phyloP scores from a whole-genome alignment of 2,888 invertebrate species.

The Ochropacha duplaris region DNA sequence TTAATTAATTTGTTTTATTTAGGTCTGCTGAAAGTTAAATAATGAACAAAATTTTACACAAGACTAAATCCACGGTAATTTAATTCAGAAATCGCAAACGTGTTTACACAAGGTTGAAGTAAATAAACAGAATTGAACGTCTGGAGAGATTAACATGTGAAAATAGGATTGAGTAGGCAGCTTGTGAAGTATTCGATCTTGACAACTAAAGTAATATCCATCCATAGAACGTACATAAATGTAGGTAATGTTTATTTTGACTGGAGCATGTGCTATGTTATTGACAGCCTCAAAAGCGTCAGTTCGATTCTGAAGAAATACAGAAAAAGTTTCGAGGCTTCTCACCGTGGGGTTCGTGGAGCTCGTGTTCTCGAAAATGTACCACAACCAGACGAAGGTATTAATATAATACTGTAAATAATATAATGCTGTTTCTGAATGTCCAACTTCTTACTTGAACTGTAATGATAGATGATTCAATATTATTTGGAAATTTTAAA shows the following conservation, averaged over 20 bases:
- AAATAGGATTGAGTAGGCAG: background rate
- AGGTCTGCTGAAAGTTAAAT: background rate
- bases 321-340: constrained; percentile 81
- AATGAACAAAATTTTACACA: constrained; percentile 1
- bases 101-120: constrained; percentile 9
- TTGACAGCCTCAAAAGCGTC: constrained; percentile 42
- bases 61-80: constrained; percentile 12
- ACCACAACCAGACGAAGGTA: constrained; percentile 90
- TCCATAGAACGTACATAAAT: background rate
- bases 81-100: constrained; percentile 6
- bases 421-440: too few species aligned
- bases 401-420: constrained; percentile 7
- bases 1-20: background rate
- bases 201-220: background rate
- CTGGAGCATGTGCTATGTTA: constrained; percentile 5
- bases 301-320: constrained; percentile 52
- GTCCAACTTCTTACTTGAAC: too few species aligned
- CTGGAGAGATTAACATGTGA: constrained; percentile 5
- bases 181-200: constrained; percentile 1
- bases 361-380: constrained; percentile 90
- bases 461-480: too few species aligned
- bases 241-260: constrained; percentile 3
- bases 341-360: constrained; percentile 93
- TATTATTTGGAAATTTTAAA: too few species aligned
- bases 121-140: constrained; percentile 4